These are phyloP conservation scores for Saxidomus purpurata DNA, from an alignment of 1,140 invertebrate species.

Conservation along the genomic window DNA sequence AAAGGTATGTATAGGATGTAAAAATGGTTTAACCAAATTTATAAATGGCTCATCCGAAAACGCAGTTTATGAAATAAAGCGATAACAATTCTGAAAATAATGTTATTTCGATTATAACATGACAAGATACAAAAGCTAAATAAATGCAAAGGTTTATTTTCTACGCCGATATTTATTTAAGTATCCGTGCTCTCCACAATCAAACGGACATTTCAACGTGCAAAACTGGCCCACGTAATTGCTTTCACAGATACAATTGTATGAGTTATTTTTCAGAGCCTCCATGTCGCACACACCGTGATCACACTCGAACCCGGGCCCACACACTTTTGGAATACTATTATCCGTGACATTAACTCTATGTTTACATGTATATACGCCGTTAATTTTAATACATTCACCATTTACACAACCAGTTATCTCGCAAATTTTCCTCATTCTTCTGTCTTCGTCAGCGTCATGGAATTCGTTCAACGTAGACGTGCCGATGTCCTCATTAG, in stretches of 20 bases:
- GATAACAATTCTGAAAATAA: too few relatives aligned
- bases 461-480: not conserved
- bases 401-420: slow-evolving; percentile 21
- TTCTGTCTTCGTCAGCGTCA: not conserved
- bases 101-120: too few relatives aligned
- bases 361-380: slow-evolving; percentile 39
- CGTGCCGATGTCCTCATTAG: not conserved
- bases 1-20: too few relatives aligned
- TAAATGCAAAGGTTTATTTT: too few relatives aligned
- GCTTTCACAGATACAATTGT: slow-evolving; percentile 75
- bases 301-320: slow-evolving; percentile 61
- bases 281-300: slow-evolving; percentile 67
- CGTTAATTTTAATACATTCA: slow-evolving; percentile 46
- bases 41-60: too few relatives aligned
- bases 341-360: not conserved
- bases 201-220: slow-evolving; percentile 72
- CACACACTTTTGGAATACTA: slow-evolving; percentile 33
- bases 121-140: too few relatives aligned
- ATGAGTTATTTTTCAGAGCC: slow-evolving; percentile 6
- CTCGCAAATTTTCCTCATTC: not conserved
- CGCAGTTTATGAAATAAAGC: too few relatives aligned
- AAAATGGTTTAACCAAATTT: too few relatives aligned
- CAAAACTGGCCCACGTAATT: slow-evolving; percentile 78
- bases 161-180: too few relatives aligned
- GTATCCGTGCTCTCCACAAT: slow-evolving; percentile 76